Conservation (phyloP, 2,888 invertebrate species). For the Pedicia rivosa region DNA sequence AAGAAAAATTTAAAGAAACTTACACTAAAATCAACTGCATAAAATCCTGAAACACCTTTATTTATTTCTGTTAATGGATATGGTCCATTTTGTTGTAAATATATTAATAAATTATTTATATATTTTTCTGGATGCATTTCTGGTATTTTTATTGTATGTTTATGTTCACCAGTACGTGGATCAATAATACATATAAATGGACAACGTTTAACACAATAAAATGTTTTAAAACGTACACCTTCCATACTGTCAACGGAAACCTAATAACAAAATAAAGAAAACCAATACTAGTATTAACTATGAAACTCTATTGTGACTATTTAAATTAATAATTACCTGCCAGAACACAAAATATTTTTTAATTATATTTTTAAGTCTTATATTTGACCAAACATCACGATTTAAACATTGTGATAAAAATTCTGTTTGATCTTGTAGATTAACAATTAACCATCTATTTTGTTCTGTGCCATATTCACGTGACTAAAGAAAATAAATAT, state of each 20-base stretch:
- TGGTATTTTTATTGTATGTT: constrained; percentile 19
- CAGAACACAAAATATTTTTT: constrained; percentile 48
- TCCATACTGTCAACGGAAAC: constrained; percentile 33
- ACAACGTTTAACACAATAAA: constrained; percentile 42
- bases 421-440: constrained; percentile 49
- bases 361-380: constrained; percentile 40
- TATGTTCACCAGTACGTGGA: constrained; percentile 47
- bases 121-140: constrained; percentile 6
- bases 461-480: constrained; percentile 36
- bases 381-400: constrained; percentile 52
- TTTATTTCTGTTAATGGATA: no score
- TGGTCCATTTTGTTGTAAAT: constrained; percentile 3
- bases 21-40: no score
- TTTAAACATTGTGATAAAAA: constrained; percentile 54
- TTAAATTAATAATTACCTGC: constrained; percentile 35
- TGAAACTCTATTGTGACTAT: not conserved
- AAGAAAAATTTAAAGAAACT: no score
- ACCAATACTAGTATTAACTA: not conserved
- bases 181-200: constrained; percentile 50
- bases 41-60: no score
- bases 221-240: constrained; percentile 44
- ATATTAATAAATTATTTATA: constrained; percentile 1
- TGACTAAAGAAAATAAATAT: constrained; percentile 15
- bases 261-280: constrained; percentile 9
- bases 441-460: constrained; percentile 51